These are phyloP conservation scores for Muscidifurax raptorellus DNA, from an alignment of 1,140 invertebrate species.

Conservation along the genomic window DNA sequence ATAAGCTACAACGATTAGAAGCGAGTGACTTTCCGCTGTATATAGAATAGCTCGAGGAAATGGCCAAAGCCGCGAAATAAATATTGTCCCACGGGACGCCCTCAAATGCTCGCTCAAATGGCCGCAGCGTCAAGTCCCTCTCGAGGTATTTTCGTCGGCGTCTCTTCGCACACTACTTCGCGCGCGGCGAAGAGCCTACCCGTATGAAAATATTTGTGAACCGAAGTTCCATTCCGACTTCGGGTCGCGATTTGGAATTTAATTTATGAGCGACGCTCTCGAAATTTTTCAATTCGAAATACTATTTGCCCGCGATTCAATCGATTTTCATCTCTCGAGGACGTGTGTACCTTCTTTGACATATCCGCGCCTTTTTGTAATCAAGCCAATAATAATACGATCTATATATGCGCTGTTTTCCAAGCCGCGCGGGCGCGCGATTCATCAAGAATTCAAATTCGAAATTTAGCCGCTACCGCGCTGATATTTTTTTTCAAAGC, in stretches of 20 bases:
- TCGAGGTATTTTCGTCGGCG: conserved; percentile 61
- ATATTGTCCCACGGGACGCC: background rate
- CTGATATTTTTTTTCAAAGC: background rate
- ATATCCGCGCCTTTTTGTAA: background rate
- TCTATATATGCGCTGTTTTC: background rate
- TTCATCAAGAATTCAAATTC: background rate
- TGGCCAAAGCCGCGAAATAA: background rate
- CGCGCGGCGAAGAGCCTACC: background rate
- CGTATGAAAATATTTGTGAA: conserved; percentile 38
- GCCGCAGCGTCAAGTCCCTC: conserved; percentile 23
- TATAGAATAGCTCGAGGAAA: too few relatives aligned
- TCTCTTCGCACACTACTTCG: background rate
- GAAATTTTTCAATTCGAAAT: background rate
- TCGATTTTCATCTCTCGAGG: background rate
- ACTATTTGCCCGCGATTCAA: background rate
- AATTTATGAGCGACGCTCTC: background rate
- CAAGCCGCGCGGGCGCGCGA: background rate
- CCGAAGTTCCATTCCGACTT: conserved; percentile 7
- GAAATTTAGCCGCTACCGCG: background rate
- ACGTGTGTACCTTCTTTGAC: background rate
- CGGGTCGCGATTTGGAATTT: conserved; percentile 3
- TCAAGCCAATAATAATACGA: too few relatives aligned
- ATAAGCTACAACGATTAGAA: too few relatives aligned
- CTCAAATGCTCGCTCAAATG: background rate
- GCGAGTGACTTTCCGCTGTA: too few relatives aligned